A percentile compares a stretch with the other conserved stretches of the same genome.
These are phyloP conservation scores for Alviniconcha strummeri DNA, from an alignment of 2,888 invertebrate species.

Conservation along the genomic window DNA sequence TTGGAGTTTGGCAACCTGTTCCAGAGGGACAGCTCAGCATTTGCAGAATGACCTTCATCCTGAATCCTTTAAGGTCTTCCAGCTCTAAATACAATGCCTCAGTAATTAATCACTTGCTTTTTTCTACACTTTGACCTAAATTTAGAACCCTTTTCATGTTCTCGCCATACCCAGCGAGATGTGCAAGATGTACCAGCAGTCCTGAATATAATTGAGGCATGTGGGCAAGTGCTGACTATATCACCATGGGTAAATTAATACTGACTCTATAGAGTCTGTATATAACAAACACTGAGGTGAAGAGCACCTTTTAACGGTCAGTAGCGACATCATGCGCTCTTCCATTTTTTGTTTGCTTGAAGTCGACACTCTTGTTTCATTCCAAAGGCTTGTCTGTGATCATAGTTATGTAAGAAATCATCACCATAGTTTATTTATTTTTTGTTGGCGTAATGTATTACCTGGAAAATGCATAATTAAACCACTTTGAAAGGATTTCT, in stretches of 20 bases:
- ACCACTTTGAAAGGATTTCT: not conserved
- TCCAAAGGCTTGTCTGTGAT: constrained; percentile 30
- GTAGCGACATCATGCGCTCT: not conserved
- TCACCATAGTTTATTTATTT: not conserved
- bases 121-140: too few relatives aligned
- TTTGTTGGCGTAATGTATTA: not conserved
- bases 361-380: not conserved
- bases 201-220: too few relatives aligned
- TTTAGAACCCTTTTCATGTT: too few relatives aligned
- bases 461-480: constrained; percentile 22
- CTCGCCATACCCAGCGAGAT: too few relatives aligned
- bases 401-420: not conserved
- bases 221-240: not conserved
- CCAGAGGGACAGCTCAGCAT: too few relatives aligned
- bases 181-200: too few relatives aligned
- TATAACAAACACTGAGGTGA: not conserved
- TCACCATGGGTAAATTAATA: not conserved
- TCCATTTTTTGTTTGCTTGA: constrained; percentile 2
- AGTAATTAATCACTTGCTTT: too few relatives aligned
- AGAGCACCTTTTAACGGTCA: not conserved
- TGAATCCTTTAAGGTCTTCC: too few relatives aligned
- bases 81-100: too few relatives aligned
- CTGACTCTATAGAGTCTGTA: not conserved
- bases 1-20: too few relatives aligned
- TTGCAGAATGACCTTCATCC: too few relatives aligned